Conservation (phyloP, 2,888 invertebrate species). For the Ctenicera cuprea region DNA sequence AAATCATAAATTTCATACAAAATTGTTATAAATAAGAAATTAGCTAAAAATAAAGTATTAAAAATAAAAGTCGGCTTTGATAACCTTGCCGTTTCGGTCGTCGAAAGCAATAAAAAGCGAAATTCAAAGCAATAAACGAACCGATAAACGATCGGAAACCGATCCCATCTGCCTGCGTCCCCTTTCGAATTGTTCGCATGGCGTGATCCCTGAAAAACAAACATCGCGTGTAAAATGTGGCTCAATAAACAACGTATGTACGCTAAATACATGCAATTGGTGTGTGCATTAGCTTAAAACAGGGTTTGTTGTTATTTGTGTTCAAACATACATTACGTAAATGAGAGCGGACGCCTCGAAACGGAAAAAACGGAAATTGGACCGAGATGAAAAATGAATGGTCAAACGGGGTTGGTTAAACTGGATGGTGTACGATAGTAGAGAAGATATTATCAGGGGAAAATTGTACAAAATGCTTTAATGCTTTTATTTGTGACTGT, state of each 20-base stretch:
- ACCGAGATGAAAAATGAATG: slow-evolving; percentile 43
- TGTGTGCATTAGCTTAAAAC: slow-evolving; percentile 60
- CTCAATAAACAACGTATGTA: slow-evolving; percentile 66
- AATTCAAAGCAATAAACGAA: slow-evolving; percentile 51
- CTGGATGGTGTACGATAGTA: slow-evolving; percentile 8
- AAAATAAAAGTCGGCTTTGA: slow-evolving; percentile 33
- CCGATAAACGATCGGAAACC: slow-evolving; percentile 61
- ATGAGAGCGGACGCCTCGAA: slow-evolving; percentile 22
- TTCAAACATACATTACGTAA: slow-evolving; percentile 48
- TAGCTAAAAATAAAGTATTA: slow-evolving; percentile 21
- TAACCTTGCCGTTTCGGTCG: slow-evolving; percentile 27
- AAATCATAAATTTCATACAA: no score
- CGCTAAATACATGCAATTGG: slow-evolving; percentile 65
- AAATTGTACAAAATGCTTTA: slow-evolving; percentile 29
- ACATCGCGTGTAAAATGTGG: slow-evolving; percentile 66
- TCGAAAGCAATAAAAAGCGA: slow-evolving; percentile 47
- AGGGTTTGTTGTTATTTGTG: slow-evolving; percentile 47
- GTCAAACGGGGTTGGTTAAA: slow-evolving; percentile 30
- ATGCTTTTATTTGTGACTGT: slow-evolving; percentile 6
- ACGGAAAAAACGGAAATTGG: slow-evolving; percentile 39
- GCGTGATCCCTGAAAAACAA: slow-evolving; percentile 65
- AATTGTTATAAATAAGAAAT: neutral
- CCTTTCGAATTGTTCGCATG: slow-evolving; percentile 56
- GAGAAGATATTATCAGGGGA: slow-evolving; percentile 32
- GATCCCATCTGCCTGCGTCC: slow-evolving; percentile 61